Evolutionary conservation across 2,888 invertebrate genomes (phyloP), one percentile per base, ranked within the genome.

Genomic region (Malthinus seriepunctatus): DNA sequence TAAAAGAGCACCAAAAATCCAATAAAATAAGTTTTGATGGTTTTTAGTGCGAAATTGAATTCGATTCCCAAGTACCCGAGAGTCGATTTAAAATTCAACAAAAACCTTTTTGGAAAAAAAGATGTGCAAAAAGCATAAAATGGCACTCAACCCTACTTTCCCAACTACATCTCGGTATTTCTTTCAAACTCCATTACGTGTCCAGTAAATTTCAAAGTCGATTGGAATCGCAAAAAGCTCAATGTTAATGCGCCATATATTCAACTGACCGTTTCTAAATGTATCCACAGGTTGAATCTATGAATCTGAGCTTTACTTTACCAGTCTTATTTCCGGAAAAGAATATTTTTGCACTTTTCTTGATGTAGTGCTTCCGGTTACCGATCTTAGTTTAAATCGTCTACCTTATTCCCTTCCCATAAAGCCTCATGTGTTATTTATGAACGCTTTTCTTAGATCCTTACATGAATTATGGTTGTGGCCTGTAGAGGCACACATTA

Each of bases 361-460:
- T 66, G 66, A 66, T 64, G 62, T 56, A 66, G 48, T 56, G 60
- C 56, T 66, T 66, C 66, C 66, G 62, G 49, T 46, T 34, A 51
- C 51, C 63, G 63, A 64, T 63, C 63, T 63, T 62, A 51, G 63
- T 63, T 63, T 65, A 65, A 65, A 63, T 62, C 64, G 61, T 48
- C 51, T 46, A 53, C 48, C 54, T 51, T 66, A 64, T 69, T 67
- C 66, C 67, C 51, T 63, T 66, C 60, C 52, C 62, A 60, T 50
- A 56, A 51, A 23, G 39, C 60, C 63, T 66, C 67, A 59, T 63
- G 64, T 61, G 67, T 69, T 71, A 70, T 70, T 71, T 71, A 71
- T 70, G 65, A 63, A 12, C 34, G 42, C 46, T 50, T 35, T 59
- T 64, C 58, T 48, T 59, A 59, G 56, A 49, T 63, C 50, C 31